These are phyloP conservation scores for Dryobates pubescens DNA, from an alignment of 2,797 vertebrate species.

Conservation along the genomic window DNA sequence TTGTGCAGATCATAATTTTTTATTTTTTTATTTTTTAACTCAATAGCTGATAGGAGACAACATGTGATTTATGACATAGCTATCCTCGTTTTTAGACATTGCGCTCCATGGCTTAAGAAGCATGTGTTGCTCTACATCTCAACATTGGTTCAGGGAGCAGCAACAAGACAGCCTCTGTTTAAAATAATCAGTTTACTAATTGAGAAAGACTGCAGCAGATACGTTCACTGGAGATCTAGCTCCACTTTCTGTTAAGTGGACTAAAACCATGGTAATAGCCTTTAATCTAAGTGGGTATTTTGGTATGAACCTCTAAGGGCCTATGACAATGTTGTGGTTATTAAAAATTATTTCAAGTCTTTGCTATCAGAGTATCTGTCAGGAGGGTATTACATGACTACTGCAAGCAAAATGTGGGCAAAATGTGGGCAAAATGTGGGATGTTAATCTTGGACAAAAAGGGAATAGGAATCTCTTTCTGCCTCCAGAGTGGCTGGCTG, in stretches of 20 bases:
- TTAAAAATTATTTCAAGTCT: neutral
- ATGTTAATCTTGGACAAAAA: neutral
- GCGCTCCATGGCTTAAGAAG: neutral
- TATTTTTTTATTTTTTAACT: neutral
- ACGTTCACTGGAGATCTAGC: accelerated
- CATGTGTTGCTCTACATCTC: neutral
- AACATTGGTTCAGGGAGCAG: accelerated
- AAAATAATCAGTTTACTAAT: neutral
- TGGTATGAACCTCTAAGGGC: neutral
- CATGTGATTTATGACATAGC: neutral
- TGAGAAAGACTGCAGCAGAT: neutral
- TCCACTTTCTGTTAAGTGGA: neutral
- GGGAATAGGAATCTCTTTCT: neutral
- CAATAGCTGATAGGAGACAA: neutral
- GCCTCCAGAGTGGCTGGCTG: neutral
- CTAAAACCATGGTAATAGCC: neutral
- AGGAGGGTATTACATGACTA: neutral
- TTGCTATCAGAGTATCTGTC: neutral
- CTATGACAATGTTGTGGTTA: neutral
- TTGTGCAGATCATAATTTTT: neutral
- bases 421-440: neutral
- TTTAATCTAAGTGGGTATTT: neutral
- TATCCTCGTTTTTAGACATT: neutral
- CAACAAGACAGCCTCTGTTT: neutral
- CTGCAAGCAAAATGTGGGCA: neutral